Evolutionary conservation across 2,888 invertebrate genomes (phyloP).

Genomic region (Caenorhabditis sp.): DNA sequence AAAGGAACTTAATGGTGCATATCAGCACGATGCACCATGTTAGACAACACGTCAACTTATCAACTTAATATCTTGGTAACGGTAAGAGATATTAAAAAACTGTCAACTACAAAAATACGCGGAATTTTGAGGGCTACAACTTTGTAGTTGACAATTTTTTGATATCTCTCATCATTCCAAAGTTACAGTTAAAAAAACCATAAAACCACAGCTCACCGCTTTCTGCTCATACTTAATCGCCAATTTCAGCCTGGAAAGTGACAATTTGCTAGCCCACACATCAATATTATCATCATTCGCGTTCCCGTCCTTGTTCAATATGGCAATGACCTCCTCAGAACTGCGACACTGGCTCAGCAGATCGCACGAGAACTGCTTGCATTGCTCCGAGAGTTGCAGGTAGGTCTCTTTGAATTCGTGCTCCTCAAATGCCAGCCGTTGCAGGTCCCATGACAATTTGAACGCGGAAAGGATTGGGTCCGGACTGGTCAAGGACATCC

Average conservation of each 20-base stretch:
- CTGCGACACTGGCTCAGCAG: constrained; percentile 86
- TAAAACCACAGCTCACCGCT: constrained; percentile 83
- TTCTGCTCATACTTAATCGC: constrained; percentile 86
- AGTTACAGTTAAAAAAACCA: background rate
- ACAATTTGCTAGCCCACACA: constrained; percentile 82
- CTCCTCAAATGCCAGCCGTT: constrained; percentile 85
- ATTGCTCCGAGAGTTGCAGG: constrained; percentile 84
- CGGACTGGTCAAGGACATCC: constrained; percentile 86
- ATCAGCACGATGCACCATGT: too few relatives aligned
- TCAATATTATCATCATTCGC: constrained; percentile 82
- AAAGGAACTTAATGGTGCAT: too few relatives aligned
- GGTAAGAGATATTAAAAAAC: background rate
- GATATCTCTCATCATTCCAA: background rate
- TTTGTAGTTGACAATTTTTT: background rate
- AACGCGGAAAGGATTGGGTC: constrained; percentile 86
- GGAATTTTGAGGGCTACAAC: background rate
- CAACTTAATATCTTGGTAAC: background rate
- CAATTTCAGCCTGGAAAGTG: constrained; percentile 85
- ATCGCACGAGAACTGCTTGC: constrained; percentile 86
- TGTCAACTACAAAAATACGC: background rate
- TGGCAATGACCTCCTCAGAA: constrained; percentile 85
- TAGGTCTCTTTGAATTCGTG: constrained; percentile 85
- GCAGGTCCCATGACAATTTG: constrained; percentile 85
- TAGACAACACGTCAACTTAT: too few relatives aligned
- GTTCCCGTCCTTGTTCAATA: constrained; percentile 84